Conservation (phyloP, 2,113 vertebrate genomes). For the Thalassarche chlororhynchos region DNA sequence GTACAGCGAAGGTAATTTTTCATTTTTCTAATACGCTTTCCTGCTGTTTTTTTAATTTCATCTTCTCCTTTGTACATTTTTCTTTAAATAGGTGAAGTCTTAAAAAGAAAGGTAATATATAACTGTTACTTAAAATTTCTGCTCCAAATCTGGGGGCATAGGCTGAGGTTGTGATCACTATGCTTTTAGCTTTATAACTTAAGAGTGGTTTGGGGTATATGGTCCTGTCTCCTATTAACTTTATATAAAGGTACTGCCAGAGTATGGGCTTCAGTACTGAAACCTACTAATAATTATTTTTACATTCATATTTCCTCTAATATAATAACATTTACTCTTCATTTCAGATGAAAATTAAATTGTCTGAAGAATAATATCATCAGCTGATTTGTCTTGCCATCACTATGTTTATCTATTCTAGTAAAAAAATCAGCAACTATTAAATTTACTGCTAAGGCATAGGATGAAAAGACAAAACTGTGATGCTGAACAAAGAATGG, state of each 20-base stretch:
- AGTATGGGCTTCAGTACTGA: neutral
- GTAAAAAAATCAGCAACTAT: slow-evolving; percentile 41
- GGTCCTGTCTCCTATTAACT: neutral
- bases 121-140: neutral
- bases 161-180: neutral
- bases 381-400: neutral
- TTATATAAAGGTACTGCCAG: neutral
- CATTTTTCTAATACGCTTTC: neutral
- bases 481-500: neutral
- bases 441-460: neutral
- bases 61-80: neutral
- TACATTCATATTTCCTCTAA: neutral
- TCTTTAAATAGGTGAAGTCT: neutral
- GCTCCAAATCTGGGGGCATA: neutral
- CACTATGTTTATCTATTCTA: neutral
- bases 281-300: neutral
- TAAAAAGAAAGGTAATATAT: neutral
- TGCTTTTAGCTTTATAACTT: neutral
- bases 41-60: neutral
- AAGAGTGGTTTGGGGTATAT: neutral
- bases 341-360: slow-evolving; percentile 24
- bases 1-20: neutral
- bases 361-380: neutral
- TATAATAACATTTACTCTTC: neutral
- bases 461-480: neutral